A percentile compares a stretch with the other conserved stretches of the same genome.
phyloP scores from a whole-genome alignment of 2,797 vertebrate genomes.

The Melanotaenia parkinsoni region DNA sequence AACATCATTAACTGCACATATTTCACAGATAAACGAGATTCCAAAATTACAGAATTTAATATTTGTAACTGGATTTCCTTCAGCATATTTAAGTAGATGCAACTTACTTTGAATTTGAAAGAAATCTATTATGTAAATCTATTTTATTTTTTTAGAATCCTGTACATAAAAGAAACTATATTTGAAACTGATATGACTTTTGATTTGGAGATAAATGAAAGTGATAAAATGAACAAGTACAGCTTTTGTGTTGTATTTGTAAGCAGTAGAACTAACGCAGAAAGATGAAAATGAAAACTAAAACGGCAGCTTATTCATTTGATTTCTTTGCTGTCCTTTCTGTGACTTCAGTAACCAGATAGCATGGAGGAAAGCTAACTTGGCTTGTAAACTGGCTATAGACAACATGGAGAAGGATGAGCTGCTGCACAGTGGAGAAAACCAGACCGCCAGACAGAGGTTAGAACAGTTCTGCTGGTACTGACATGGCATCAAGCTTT shows the following conservation, averaged over 20 bases:
- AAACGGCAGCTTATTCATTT: neutral
- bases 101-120: neutral
- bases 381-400: conserved; percentile 92
- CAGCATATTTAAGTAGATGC: neutral
- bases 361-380: conserved; percentile 94
- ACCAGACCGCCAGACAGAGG: conserved; percentile 84
- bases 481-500: neutral
- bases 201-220: neutral
- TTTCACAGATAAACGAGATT: neutral
- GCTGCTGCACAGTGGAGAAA: conserved; percentile 84
- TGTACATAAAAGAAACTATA: neutral
- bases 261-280: neutral
- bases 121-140: too few relatives aligned
- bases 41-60: neutral
- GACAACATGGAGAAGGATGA: conserved; percentile 93
- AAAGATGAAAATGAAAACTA: neutral
- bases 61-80: neutral
- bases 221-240: neutral
- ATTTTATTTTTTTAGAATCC: too few relatives aligned
- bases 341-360: conserved; percentile 89
- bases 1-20: neutral
- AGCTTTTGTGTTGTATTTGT: neutral
- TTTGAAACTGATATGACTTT: neutral
- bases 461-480: conserved; percentile 45
- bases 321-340: neutral